A percentile compares a stretch with the other conserved stretches of the same genome.
phyloP scores from a whole-genome alignment of 2,888 invertebrate species.

The Tupiocoris notatus region DNA sequence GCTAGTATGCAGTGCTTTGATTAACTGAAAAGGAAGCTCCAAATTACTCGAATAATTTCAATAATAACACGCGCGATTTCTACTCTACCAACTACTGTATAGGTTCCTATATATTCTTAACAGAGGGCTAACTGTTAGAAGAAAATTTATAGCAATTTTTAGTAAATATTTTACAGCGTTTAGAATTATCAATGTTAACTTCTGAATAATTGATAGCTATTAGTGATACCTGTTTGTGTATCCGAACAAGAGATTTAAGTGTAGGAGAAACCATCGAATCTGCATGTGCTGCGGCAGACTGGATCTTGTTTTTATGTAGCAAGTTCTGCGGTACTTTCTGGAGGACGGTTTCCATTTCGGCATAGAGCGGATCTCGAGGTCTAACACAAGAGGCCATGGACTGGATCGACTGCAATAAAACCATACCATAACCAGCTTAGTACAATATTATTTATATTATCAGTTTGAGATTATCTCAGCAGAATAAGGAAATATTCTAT shows the following conservation, averaged over 20 bases:
- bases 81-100: too few species aligned
- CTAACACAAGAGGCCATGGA: conserved; percentile 75
- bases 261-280: conserved; percentile 68
- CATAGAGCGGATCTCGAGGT: conserved; percentile 70
- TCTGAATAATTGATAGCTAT: too few species aligned
- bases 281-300: conserved; percentile 53
- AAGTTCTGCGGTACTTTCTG: conserved; percentile 81
- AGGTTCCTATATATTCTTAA: too few species aligned
- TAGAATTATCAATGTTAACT: too few species aligned
- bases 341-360: conserved; percentile 83
- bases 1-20: conserved; percentile 86
- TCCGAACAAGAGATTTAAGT: conserved; percentile 79
- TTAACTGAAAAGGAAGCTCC: conserved; percentile 52
- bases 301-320: conserved; percentile 63
- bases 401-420: conserved; percentile 69
- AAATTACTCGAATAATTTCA: too few species aligned
- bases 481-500: conserved; percentile 47
- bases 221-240: conserved; percentile 81
- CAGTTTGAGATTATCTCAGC: too few species aligned
- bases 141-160: too few species aligned
- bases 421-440: not conserved
- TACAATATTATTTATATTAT: too few species aligned
- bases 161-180: too few species aligned
- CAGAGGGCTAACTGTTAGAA: too few species aligned
- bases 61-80: too few species aligned